Evolutionary conservation across 2,113 vertebrate genomes (phyloP), one percentile per base, ranked within the genome.

Genomic region (Cinclus cinclus): DNA sequence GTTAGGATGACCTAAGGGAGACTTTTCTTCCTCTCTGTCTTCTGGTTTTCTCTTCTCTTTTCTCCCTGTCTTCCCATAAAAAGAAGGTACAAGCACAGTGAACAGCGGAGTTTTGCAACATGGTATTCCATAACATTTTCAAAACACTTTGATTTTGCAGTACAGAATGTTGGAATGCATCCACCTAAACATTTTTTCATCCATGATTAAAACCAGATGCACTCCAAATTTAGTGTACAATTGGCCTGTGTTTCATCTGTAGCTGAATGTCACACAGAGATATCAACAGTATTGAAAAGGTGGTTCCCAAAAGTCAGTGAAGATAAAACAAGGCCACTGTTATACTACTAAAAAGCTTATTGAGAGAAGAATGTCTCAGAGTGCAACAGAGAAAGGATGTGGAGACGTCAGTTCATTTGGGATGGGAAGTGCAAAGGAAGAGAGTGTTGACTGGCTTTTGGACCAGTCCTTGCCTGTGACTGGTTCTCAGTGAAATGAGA

Each of bases 141-240:
- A 74, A 73, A 94, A 44, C 39, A 62, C 37, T 81, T 92, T 68
- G 49, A 78, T 90, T 86, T 90, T 96, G 69, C 76, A 89, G 41
- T 56, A 60, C 28, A 52, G 56, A 93, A 41, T 87, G 27, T 83
- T 83, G 80, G 71, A 77, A 70, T 77, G 41, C 41, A 63, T 83
- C 35, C 63, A 71, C 71, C 64, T 70, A 63, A 70, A 49, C 41
- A 56, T 37, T 77, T 90, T 69, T 77, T 70, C 42, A 33, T 90
- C 31, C 71, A 70, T 37, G 18, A 90, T 83, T 77, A 77, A 83
- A 77, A 53, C 41, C 87, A 90, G 64, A 83, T 37, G 35, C 33
- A 58, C 50, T 89, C 58, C 53, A 81, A 80, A 55, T 84, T 83
- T 47, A 74, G 35, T 63, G 30, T 68, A 87, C 53, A 62, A 44